Evolutionary conservation across 2,888 invertebrate species (phyloP).

Genomic region (Ectobius pallidus): DNA sequence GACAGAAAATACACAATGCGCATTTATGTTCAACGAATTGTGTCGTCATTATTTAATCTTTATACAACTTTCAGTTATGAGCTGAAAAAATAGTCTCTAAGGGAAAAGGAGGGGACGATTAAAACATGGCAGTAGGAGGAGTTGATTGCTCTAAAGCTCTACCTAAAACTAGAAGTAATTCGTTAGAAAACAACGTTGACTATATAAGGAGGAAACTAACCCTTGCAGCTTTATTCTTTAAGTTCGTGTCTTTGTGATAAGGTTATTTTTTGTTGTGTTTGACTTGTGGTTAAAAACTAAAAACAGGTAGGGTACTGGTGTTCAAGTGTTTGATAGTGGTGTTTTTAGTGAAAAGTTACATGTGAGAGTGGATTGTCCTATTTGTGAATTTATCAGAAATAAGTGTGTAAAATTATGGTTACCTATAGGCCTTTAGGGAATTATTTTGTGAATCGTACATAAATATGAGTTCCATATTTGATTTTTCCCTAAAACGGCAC

Average conservation of each 20-base stretch:
- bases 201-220: background rate
- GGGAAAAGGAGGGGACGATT: background rate
- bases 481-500: too few relatives aligned
- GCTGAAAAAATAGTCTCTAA: background rate
- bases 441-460: too few relatives aligned
- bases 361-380: too few relatives aligned
- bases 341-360: too few relatives aligned
- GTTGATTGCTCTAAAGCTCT: background rate
- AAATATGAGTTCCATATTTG: too few relatives aligned
- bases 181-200: background rate
- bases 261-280: too few relatives aligned
- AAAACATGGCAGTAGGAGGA: background rate
- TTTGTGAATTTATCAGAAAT: too few relatives aligned
- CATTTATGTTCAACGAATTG: slow-evolving; percentile 4
- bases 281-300: too few relatives aligned
- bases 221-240: background rate
- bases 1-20: background rate
- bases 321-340: too few relatives aligned
- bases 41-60: slow-evolving; percentile 13
- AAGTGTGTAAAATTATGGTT: too few relatives aligned
- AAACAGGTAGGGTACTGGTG: too few relatives aligned
- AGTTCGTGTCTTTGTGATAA: background rate
- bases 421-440: too few relatives aligned
- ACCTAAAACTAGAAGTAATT: background rate
- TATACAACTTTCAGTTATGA: background rate